Evolutionary conservation across 2,888 invertebrate genomes (phyloP), one percentile per base, ranked within the genome.

Genomic region (Cosmia pyralina): DNA sequence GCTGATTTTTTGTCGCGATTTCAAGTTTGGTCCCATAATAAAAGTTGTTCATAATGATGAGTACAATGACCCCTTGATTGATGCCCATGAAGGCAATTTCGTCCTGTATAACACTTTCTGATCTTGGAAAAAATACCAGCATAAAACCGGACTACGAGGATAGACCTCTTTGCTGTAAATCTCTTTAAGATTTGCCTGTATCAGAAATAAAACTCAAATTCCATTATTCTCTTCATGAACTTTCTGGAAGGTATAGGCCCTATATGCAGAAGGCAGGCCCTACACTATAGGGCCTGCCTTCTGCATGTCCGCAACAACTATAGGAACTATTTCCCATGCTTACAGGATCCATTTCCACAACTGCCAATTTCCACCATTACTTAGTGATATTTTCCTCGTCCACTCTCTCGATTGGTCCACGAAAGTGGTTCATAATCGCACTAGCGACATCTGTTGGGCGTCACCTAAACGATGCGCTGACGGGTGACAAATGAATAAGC

Each of bases 401-500:
- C 91, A 92, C 90, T 92, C 85, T 75, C 88, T 84, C 89, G 91
- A 94, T 93, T 93, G 93, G 91, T 86, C 87, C 75, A 75, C 75
- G 75, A 79, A 80, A 81, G 85, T 71, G 80, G 84, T 75, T 86
- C 87, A 88, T 90, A 91, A 90, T 91, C 90, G 85, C 85, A 88
- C 87, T 88, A 88, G 82, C 87, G 88, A 89, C 94, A 92, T 94
- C 94, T 95, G 95, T 90, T 87, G 88, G 90, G 82, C 90, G 91
- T 95, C 95, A 93, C 88, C 89, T 90, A 93, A 94, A 94, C 91
- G 94, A 92, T 92, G 88, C 88, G 88, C 83, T 85, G 93, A 92
- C 93, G 89, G 89, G 83, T 91, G 94, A 95, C 90, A 94, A 94
- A 95, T 93, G 94, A 87, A 86, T 87, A 88, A 88, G 88, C 90